These are phyloP conservation scores for Anser brachyrhynchus DNA, from an alignment of 2,113 vertebrate genomes.

Conservation along the genomic window DNA sequence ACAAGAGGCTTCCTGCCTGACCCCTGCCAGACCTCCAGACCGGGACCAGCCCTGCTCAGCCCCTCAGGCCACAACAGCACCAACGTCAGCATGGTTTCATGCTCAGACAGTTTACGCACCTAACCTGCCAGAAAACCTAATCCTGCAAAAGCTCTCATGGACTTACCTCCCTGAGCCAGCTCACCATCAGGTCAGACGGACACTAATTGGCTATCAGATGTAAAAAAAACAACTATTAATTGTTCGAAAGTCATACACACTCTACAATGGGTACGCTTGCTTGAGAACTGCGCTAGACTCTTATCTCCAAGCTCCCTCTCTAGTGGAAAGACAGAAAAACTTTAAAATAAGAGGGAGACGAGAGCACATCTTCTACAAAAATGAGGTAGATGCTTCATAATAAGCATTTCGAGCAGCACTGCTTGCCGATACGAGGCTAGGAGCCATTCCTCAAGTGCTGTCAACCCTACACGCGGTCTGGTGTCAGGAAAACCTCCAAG, in stretches of 20 bases:
- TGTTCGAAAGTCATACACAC: not conserved
- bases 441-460: accelerated
- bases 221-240: not conserved
- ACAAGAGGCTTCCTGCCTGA: not conserved
- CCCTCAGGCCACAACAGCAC: not conserved
- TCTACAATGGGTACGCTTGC: not conserved
- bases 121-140: not conserved
- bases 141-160: too few relatives aligned
- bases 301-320: not conserved
- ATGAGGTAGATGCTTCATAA: not conserved
- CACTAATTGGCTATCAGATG: not conserved
- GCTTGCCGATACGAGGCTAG: not conserved
- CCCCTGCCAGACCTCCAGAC: not conserved
- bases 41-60: not conserved
- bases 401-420: not conserved
- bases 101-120: not conserved
- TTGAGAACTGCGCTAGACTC: too few relatives aligned
- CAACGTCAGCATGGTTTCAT: not conserved
- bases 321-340: not conserved
- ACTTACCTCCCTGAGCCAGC: not conserved
- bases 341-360: not conserved
- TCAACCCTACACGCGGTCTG: not conserved
- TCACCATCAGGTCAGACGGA: not conserved
- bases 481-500: not conserved
- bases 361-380: not conserved